Conservation (phyloP, 2,888 invertebrate genomes). For the Chirona hameri region DNA sequence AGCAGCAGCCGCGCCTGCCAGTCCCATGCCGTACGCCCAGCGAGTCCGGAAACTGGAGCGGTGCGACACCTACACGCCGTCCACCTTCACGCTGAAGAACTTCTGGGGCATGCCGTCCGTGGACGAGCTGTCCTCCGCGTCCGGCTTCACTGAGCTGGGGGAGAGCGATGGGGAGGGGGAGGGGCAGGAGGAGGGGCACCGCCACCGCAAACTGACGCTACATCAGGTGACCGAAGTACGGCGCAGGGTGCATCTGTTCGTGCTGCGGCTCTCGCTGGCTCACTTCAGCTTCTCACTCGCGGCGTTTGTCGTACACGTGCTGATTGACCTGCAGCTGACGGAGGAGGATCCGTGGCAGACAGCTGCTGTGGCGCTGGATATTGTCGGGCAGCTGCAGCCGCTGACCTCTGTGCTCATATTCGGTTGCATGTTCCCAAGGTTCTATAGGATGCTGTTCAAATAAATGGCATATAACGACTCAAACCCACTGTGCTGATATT, state of each 20-base stretch:
- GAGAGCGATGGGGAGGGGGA: background rate
- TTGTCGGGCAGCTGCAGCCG: background rate
- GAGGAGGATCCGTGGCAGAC: background rate
- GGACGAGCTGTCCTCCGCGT: background rate
- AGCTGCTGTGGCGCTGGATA: background rate
- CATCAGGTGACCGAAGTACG: background rate
- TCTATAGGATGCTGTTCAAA: background rate
- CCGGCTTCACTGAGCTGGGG: background rate
- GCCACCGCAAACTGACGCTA: background rate
- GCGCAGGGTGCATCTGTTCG: background rate
- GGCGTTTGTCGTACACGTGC: background rate
- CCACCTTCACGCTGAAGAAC: background rate
- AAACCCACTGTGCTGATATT: no score
- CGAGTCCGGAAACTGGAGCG: background rate
- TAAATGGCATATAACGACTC: background rate
- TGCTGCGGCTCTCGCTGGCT: background rate
- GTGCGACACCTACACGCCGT: constrained; percentile 5
- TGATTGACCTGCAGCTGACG: background rate
- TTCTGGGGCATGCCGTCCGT: constrained; percentile 4
- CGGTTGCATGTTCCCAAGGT: background rate
- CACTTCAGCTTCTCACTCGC: background rate
- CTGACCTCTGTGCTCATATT: background rate
- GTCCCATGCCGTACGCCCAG: background rate
- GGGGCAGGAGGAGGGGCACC: background rate
- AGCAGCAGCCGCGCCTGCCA: background rate